Base-by-base conservation (phyloP, 2,113 vertebrate species). In the Scomber colias region DNA sequence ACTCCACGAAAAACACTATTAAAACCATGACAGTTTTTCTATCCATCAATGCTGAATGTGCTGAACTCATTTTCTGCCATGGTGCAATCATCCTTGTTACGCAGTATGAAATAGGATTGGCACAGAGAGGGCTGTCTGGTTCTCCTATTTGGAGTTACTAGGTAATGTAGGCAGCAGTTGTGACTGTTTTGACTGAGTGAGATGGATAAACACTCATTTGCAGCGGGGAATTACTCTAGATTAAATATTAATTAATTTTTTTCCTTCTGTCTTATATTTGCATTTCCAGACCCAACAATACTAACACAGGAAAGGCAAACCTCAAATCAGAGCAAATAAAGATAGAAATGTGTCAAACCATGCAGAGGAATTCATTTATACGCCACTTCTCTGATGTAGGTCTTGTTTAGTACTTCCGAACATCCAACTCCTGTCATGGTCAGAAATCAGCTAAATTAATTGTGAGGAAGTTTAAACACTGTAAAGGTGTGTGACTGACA, bases 51-150 rank as follows among this genome's bases (percentile, higher is more conserved):
- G 60, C 65, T 75, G 69, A 80, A 86, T 78, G 74, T 71, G 61
- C 27, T 56, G 66, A 81, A 86, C 70, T 81, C 51, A 77, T 92
- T 87, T 91, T 70, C 76, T 88, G 72, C 85, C 50, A 61, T 24
- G 66, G 63, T 83, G 77, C 81, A 87, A 86, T 84, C 84, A 82
- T 82, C 66, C 85, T 73, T 35, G 71, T 86, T 75, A 76, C 72
- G 79, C 68, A 67, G 80, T 91, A 87, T 83, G 80, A 90, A 92
- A 91, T 80, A 71, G 79, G 87, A 92, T 90, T 91, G 85, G 75
- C 79, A 79, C 70, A 73, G 81, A 55, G 76, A 73, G 72, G 48
- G 55, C 54, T 63, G 66, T 83, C 79, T 93, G 85, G 73, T 65
- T 71, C 44, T 72, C 24, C 70, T 76, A 44, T 84, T 76, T 17